Evolutionary conservation across 2,797 vertebrate genomes (phyloP).

Genomic region (Eupleurogrammus muticus): DNA sequence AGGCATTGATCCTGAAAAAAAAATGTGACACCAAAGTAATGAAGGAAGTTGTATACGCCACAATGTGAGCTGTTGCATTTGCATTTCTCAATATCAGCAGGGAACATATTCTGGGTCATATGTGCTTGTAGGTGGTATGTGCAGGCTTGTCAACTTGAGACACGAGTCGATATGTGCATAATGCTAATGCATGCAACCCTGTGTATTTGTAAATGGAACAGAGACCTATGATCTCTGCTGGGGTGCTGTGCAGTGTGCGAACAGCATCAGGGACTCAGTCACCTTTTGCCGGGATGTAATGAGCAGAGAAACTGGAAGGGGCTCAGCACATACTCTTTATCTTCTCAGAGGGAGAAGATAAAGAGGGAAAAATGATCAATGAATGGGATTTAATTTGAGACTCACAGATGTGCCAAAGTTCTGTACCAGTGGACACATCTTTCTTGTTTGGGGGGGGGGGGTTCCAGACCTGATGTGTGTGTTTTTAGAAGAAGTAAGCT

Average conservation of each 20-base stretch:
- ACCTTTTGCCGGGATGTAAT: conserved; percentile 59
- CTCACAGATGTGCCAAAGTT: conserved; percentile 31
- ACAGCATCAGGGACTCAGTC: conserved; percentile 18
- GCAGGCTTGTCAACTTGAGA: not conserved
- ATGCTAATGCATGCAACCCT: conserved; percentile 11
- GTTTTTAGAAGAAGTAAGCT: conserved; percentile 13
- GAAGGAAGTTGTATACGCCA: not conserved
- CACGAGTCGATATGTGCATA: conserved; percentile 15
- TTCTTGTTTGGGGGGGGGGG: conserved; percentile 1
- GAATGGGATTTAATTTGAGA: conserved; percentile 40
- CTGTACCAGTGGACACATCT: conserved; percentile 27
- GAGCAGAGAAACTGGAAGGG: conserved; percentile 39
- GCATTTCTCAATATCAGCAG: conserved; percentile 1
- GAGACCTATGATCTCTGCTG: conserved; percentile 42
- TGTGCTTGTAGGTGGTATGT: conserved; percentile 2
- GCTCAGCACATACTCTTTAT: conserved; percentile 47
- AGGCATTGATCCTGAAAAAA: conserved; percentile 24
- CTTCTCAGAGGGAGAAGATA: conserved; percentile 37
- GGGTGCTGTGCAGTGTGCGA: conserved; percentile 16
- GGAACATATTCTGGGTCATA: conserved; percentile 14
- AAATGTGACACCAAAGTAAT: conserved; percentile 6
- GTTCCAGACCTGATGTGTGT: conserved; percentile 2
- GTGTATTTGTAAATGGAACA: conserved; percentile 15
- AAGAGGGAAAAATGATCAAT: conserved; percentile 55
- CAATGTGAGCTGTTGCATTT: not conserved